These are phyloP conservation scores for Halcyon chelicuti DNA, from an alignment of 2,797 vertebrate genomes.

Conservation along the genomic window DNA sequence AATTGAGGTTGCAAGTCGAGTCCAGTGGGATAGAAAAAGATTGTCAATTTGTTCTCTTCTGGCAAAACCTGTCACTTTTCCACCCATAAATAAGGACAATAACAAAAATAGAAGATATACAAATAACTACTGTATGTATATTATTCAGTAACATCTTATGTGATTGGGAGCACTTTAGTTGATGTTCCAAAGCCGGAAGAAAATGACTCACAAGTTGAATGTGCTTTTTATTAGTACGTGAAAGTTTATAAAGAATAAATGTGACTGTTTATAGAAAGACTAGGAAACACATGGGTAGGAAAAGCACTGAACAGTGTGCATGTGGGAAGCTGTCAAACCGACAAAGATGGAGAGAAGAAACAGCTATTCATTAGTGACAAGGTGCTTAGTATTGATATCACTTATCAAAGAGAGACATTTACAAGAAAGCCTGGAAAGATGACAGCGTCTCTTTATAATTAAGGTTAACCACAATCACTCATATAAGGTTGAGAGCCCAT, in stretches of 20 bases:
- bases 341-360: slow-evolving; percentile 3
- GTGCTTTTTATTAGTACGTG: background rate
- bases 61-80: background rate
- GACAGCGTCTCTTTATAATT: background rate
- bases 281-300: slow-evolving; percentile 40
- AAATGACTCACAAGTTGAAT: slow-evolving; percentile 7
- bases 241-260: background rate
- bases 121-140: background rate
- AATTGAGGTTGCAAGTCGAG: background rate
- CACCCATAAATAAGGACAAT: background rate
- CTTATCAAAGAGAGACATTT: slow-evolving; percentile 42
- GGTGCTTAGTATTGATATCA: slow-evolving; percentile 47
- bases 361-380: background rate
- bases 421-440: background rate
- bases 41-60: background rate
- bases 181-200: background rate
- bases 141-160: background rate
- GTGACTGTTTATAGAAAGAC: background rate
- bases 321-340: slow-evolving; percentile 28
- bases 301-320: background rate
- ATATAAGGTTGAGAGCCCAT: background rate
- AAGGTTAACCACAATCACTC: background rate
- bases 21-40: background rate
- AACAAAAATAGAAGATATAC: background rate
- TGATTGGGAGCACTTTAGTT: background rate